Percentiles rank a stretch among this genome's conserved stretches.
Conservation (phyloP, 2,113 vertebrate genomes). For the Dunckerocampus dactyliophorus region DNA sequence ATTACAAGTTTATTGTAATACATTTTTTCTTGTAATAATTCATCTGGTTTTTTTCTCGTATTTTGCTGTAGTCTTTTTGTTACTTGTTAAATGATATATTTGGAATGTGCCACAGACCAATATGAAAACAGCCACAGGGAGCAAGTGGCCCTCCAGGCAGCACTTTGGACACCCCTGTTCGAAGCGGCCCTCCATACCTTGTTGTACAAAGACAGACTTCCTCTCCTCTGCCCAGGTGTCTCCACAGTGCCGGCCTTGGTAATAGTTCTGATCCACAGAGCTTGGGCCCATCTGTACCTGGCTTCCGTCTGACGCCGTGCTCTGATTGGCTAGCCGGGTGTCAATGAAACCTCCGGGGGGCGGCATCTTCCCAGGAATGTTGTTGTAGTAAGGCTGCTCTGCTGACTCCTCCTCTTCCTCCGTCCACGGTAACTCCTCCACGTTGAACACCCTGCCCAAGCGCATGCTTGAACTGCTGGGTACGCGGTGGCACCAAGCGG, state of each 20-base stretch:
- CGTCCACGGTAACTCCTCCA: constrained; percentile 85
- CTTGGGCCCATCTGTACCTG: constrained; percentile 80
- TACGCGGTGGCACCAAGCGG: no score
- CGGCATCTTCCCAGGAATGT: constrained; percentile 87
- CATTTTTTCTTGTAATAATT: neutral
- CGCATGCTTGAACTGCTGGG: neutral
- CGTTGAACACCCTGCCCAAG: constrained; percentile 82
- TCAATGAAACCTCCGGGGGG: constrained; percentile 85
- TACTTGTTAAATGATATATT: neutral
- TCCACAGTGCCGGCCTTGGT: constrained; percentile 83
- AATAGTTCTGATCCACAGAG: constrained; percentile 87
- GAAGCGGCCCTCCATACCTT: constrained; percentile 81
- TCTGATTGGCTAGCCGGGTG: constrained; percentile 76
- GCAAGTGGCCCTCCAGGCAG: no score
- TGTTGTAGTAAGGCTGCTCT: constrained; percentile 93
- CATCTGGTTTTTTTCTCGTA: neutral
- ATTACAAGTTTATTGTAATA: no score
- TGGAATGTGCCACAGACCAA: neutral
- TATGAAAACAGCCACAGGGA: neutral
- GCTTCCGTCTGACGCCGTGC: constrained; percentile 64
- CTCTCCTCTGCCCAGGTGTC: constrained; percentile 78
- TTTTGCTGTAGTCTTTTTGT: neutral
- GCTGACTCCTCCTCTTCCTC: constrained; percentile 82
- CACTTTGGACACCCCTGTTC: neutral
- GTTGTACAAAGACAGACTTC: constrained; percentile 73